These are phyloP conservation scores for Berghia stephanieae DNA, from an alignment of 1,140 invertebrate genomes.

Conservation along the genomic window DNA sequence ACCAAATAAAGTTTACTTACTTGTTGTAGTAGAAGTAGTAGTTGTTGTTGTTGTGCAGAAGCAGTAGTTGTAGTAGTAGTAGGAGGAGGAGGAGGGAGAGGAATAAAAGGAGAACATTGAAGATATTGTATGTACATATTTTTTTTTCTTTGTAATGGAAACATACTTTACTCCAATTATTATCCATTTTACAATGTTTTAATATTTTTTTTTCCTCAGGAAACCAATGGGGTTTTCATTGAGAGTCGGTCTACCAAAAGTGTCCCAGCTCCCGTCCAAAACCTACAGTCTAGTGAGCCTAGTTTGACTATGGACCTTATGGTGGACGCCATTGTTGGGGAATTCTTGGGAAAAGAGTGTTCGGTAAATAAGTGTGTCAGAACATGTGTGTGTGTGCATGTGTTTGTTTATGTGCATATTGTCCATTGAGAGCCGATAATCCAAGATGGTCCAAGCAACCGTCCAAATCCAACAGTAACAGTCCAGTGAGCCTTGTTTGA, in stretches of 20 bases:
- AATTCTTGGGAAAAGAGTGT: constrained; percentile 68
- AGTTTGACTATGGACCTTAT: constrained; percentile 74
- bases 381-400: not conserved
- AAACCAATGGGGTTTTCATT: constrained; percentile 67
- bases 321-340: constrained; percentile 71
- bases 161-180: not conserved
- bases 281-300: constrained; percentile 78
- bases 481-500: too few relatives aligned
- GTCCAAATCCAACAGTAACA: too few relatives aligned
- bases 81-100: too few relatives aligned
- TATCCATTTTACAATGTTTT: not conserved
- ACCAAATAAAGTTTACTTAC: too few relatives aligned
- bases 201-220: constrained; percentile 19
- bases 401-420: not conserved
- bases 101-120: too few relatives aligned
- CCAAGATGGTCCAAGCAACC: not conserved
- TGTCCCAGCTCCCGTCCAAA: constrained; percentile 77
- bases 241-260: constrained; percentile 85
- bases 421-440: not conserved
- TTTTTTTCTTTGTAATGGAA: too few relatives aligned
- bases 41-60: too few relatives aligned
- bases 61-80: too few relatives aligned
- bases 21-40: too few relatives aligned
- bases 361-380: not conserved
- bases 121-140: not conserved